These are phyloP conservation scores for Bos javanicus DNA, from an alignment of 2,113 vertebrate genomes.

Conservation along the genomic window DNA sequence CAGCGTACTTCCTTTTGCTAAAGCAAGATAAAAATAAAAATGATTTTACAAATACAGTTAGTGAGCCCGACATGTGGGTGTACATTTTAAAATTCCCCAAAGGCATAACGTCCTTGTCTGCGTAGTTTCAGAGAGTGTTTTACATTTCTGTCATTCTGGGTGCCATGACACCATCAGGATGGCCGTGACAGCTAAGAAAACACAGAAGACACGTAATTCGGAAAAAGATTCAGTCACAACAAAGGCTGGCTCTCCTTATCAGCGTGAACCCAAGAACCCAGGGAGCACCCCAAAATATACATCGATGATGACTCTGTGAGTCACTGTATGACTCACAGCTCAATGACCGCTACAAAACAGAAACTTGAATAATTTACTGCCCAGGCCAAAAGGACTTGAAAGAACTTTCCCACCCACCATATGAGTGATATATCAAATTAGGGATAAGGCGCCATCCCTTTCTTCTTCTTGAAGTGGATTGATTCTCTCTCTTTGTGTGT, in stretches of 20 bases:
- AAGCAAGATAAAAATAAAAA: conserved; percentile 22
- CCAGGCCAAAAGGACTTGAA: conserved; percentile 58
- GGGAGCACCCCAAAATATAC: conserved; percentile 54
- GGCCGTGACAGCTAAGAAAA: conserved; percentile 59
- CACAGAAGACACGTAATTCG: conserved; percentile 37
- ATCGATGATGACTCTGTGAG: conserved; percentile 44
- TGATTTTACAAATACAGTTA: conserved; percentile 21
- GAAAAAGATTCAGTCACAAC: conserved; percentile 61
- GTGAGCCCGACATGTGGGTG: background rate
- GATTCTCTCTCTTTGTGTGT: conserved; percentile 27
- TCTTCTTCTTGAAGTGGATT: conserved; percentile 65
- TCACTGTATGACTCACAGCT: conserved; percentile 63
- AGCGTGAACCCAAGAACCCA: conserved; percentile 44
- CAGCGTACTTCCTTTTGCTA: conserved; percentile 20
- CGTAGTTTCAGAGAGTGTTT: conserved; percentile 31
- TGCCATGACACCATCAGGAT: conserved; percentile 25
- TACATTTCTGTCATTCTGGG: conserved; percentile 27
- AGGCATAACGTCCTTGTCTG: background rate
- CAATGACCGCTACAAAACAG: conserved; percentile 51
- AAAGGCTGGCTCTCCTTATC: conserved; percentile 62
- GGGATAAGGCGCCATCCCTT: conserved; percentile 55
- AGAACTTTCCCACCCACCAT: conserved; percentile 65
- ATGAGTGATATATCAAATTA: conserved; percentile 67
- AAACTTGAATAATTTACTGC: conserved; percentile 67
- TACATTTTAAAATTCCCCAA: conserved; percentile 29